These are phyloP conservation scores for Amblyjoppa proteus DNA, from an alignment of 2,888 invertebrate species.

Conservation along the genomic window DNA sequence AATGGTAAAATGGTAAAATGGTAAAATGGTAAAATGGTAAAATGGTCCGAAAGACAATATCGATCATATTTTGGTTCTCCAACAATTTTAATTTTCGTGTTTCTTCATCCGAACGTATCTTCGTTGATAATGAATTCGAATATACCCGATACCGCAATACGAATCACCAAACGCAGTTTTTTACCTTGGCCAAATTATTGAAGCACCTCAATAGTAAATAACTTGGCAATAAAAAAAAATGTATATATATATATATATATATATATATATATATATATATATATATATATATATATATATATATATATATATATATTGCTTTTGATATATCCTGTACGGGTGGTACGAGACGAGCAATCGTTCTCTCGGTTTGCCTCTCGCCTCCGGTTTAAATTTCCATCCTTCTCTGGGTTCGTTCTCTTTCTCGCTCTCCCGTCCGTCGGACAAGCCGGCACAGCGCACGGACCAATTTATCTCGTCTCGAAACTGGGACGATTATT, in stretches of 20 bases:
- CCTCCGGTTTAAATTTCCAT: constrained; percentile 5
- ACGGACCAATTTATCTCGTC: constrained; percentile 32
- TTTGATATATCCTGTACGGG: neutral
- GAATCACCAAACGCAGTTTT: neutral
- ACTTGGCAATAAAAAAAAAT: neutral
- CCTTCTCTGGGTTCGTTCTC: neutral
- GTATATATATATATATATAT: no score
- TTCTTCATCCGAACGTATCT: no score
- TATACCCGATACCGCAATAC: neutral
- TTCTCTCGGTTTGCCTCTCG: constrained; percentile 8
- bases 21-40: no score
- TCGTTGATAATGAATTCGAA: neutral
- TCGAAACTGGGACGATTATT: constrained; percentile 42
- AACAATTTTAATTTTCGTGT: no score
- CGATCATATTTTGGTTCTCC: no score
- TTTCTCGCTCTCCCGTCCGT: neutral
- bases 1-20: no score
- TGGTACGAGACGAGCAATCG: constrained; percentile 8
- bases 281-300: no score
- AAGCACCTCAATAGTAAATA: neutral
- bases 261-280: no score
- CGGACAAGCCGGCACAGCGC: neutral
- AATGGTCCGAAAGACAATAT: no score
- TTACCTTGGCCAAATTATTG: neutral
- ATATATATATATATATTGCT: neutral